Base-by-base conservation (phyloP, 1,140 invertebrate species). In the Zaprionus davidi region DNA sequence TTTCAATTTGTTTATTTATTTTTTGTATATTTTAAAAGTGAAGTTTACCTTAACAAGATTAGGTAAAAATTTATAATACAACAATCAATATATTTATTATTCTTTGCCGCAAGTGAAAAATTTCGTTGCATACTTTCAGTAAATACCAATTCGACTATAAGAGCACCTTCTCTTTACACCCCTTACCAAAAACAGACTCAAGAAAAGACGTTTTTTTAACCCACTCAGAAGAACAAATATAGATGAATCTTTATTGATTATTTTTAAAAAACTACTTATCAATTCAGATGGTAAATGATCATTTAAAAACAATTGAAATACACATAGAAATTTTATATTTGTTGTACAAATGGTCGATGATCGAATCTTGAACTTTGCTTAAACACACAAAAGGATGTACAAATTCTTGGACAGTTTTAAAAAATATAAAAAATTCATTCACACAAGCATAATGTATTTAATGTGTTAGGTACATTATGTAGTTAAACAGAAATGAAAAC, bases 201-300 rank as follows among this genome's bases (percentile, higher is more conserved):
- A 66, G 53, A 58, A 64, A 26, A 70, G 46, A 49, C 2, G 9
- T 41, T 57, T 49, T 49, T 65, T 91, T 90, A 90, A 90, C 86
- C 86, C 86, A 90, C 87, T 90, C 87, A 86, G 86, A 90, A 90
- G 87, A 90, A 91, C 87, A 90, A 90, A 90, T 91, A 83, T 81
- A 76, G 88, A 84, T 87, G 81, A 31, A 88, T 84, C 53, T 88
- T 88, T 88, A 90, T 88, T 88, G 63, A 90, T 84, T 46, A 57
- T 81, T 81, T 88, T 82, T 77, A 71, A 79, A 79, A 81, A 81
- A 79, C 85, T 84, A 88, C 76, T 80, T 88, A 81, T 76, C 88
- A 84, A 84, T 74, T 84, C 66, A 65, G 77, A 83, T 80, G 78
- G 79, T 81, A 76, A 87, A 76, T 79, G 69, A 79, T 69, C 69